Percentiles rank a stretch among this genome's conserved stretches.
These are phyloP conservation scores for Sarcophilus harrisii DNA, from an alignment of 2,797 vertebrate species.

Conservation along the genomic window DNA sequence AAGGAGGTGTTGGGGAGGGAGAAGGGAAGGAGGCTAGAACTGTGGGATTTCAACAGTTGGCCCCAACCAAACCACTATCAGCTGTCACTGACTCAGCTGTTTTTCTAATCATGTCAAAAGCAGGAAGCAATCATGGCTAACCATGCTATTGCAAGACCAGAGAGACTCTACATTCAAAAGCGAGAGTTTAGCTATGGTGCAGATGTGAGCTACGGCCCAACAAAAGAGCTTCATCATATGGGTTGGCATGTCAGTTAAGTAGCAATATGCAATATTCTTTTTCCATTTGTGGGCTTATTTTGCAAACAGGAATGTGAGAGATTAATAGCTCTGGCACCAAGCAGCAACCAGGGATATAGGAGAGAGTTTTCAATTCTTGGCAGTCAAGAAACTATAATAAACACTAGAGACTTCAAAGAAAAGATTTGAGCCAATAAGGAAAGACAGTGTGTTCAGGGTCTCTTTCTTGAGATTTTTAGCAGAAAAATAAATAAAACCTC, in stretches of 20 bases:
- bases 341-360: neutral
- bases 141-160: neutral
- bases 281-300: neutral
- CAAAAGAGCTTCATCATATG: neutral
- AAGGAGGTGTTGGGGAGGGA: neutral
- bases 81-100: neutral
- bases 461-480: constrained; percentile 59
- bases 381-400: constrained; percentile 26
- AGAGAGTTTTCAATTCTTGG: neutral
- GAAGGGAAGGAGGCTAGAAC: neutral
- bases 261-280: neutral
- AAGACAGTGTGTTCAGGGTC: constrained; percentile 1
- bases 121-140: neutral
- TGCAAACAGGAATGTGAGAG: neutral
- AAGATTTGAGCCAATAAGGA: neutral
- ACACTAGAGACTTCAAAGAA: neutral
- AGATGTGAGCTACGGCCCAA: neutral
- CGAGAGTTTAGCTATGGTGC: accelerated
- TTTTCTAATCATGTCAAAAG: constrained; percentile 8
- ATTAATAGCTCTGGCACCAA: neutral
- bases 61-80: neutral
- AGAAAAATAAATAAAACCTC: constrained; percentile 66
- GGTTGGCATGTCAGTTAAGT: neutral
- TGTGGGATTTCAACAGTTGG: neutral
- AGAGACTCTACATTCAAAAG: neutral